Evolutionary conservation across 1,140 invertebrate genomes (phyloP), one percentile per base, ranked within the genome.

Genomic region (Drosophila watanabei): DNA sequence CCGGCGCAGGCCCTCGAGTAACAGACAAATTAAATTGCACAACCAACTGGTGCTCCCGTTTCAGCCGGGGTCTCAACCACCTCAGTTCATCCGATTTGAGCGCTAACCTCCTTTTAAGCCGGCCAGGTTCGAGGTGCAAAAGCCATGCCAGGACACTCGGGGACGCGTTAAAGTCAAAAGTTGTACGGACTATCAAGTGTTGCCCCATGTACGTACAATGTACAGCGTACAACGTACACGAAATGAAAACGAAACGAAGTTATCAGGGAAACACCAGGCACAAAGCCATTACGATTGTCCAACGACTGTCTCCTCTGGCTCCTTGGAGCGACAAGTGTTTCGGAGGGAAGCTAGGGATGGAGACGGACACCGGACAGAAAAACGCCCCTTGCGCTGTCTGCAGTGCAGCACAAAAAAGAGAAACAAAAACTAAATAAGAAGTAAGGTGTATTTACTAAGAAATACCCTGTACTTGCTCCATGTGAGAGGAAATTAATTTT

Each of bases 141-240:
- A 82, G 82, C 39, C 82, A 80, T 57, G 72, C 77, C 82, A 73
- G 56, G 57, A 85, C 82, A 84, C 54, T 57, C 35, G 16, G 54
- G 69, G 82, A 84, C 70, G 83, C 80, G 76, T 86, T 88, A 63
- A 89, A 89, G 85, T 84, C 80, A 87, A 76, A 87, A 84, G 80
- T 88, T 88, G 76, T 43, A 59, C 63, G 59, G 66, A 64, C 52
- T 75, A 81, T 84, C 82, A 77, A 81, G 78, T 85, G 71, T 64
- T 80, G 64, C 60, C 68, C 70, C 68, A 52, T 70, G 51, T 65
- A 75, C 69, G 46, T 51, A 78, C 60, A 28, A 28, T 28, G 75
- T 57, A 56, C 48, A 49, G 24, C 71, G 28, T 52, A 0, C 30
- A 84, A 70, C 35, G 54, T 56, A 56, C 35, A 39, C 54, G 37